phyloP scores from a whole-genome alignment of 2,888 invertebrate species.

The Lucinisca nassula region DNA sequence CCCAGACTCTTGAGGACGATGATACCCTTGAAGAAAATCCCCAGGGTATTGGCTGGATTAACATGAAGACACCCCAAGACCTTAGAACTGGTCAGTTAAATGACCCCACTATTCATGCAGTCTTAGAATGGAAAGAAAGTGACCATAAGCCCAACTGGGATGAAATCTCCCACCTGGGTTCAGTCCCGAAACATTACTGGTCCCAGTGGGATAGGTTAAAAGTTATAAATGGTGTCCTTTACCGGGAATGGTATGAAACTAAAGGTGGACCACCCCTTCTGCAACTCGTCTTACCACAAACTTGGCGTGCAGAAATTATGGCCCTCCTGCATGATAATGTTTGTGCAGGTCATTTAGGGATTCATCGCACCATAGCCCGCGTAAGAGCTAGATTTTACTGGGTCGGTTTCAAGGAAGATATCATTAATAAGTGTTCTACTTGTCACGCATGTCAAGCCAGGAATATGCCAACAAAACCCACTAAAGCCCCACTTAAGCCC shows the following conservation, averaged over 20 bases:
- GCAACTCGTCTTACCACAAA: background rate
- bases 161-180: no score
- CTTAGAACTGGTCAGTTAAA: no score
- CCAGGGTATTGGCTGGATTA: no score
- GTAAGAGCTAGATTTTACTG: slow-evolving; percentile 4
- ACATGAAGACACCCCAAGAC: no score
- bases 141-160: no score
- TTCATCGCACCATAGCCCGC: background rate
- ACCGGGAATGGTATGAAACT: slow-evolving; percentile 5
- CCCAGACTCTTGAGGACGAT: no score
- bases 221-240: background rate
- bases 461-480: background rate
- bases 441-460: background rate
- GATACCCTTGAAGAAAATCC: no score
- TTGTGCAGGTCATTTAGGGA: background rate
- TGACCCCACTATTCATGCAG: no score
- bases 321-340: background rate
- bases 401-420: background rate
- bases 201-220: no score
- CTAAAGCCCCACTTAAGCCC: background rate
- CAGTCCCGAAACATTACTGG: no score
- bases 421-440: background rate
- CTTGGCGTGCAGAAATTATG: background rate
- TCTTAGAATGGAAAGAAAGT: no score
- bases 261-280: background rate